Base-by-base conservation (phyloP, 2,888 invertebrate species). In the Scotopteryx bipunctaria region DNA sequence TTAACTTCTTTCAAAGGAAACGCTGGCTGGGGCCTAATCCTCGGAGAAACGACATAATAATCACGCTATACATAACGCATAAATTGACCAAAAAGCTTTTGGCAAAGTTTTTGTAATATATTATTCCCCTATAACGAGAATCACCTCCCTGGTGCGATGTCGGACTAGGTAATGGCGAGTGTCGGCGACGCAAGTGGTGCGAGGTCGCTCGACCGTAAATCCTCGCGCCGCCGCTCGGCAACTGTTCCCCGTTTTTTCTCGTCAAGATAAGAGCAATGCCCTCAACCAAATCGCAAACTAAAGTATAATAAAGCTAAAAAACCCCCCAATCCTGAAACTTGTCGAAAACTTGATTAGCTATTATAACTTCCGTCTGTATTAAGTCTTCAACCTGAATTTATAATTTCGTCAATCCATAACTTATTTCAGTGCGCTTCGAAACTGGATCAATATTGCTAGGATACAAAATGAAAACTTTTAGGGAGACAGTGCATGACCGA, bases 151-250 rank as follows among this genome's bases (percentile, higher is more conserved):
- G 58, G 73, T 75, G 75, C 68, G 63, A 72, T 76, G 73, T 64
- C 59, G 64, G 55, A 43, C 65, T 63, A 54, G 55, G 40, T 56
- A 49, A 63, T 59, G 56, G 63, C 63, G 66, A 62, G 11, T 8
- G 29, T 21, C 71, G 67, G 69, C 59, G 59, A 69, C 70, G 82
- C 87, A 86, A 86, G 86, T 86, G 86, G 81, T 78, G 78, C 78
- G 69, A 55, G 71, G 61, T 71, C 83, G 79, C 84, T 87, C 88
- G 76, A 86, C 86, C 88, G 79, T 88, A 83, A 86, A 84, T 77
- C 84, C 85, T 82, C 81, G 69, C 85, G 67, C 79, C 85, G 67
- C 79, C 71, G 45, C 42, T 29, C 46, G 35, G 75, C 86, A 86
- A 86, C 85, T 86, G 87, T 83, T 86, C 76, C 81, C 70, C 73